Evolutionary conservation across 2,797 vertebrate genomes (phyloP), one percentile per base, ranked within the genome.

Genomic region (Sebastolobus altivelis): DNA sequence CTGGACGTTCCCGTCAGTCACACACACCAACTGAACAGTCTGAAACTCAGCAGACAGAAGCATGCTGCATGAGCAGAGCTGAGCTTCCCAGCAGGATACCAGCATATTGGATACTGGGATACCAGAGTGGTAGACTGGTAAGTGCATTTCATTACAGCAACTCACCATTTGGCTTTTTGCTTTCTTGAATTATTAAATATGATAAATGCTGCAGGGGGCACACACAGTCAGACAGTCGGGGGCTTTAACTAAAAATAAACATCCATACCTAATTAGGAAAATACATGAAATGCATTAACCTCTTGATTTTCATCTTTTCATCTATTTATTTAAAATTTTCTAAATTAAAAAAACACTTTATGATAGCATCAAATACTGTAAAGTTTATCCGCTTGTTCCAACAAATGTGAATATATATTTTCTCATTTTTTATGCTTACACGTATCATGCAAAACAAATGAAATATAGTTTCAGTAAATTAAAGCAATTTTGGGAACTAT

Each of bases 51-150:
- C 69, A 79, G 49, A 82, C 60, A 69, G 74, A 49, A 71, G 62
- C 10, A 75, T 65, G 68, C 72, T 82, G 75, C 49, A 49, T 18
- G 55, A 81, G 33, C 59, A 79, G 35, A 78, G 61, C 87, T 74
- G 68, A 66, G 69, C 72, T 11, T 72, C 72, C 40, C 65, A 62
- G 52, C 65, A 70, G 83, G 77, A 73, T 71, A 62, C 25, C 25
- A 25, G 61, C 54, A 58, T 18, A 56, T 49, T 70, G 61, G 68
- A 74, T 22, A 75, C 80, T 61, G 55, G 65, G 69, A 72, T 69
- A 14, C 13, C 33, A 12, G 25, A 77, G 60, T n/a, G 22, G 25
- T 25, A 25, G 56, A 75, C 77, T 63, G 83, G 88, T 87, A 68
- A 85, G 88, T 79, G 37, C 38, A 40, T 69, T 74, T 49, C 1